Base-by-base conservation (phyloP, 2,888 invertebrate genomes). In the Smittia sp. region DNA sequence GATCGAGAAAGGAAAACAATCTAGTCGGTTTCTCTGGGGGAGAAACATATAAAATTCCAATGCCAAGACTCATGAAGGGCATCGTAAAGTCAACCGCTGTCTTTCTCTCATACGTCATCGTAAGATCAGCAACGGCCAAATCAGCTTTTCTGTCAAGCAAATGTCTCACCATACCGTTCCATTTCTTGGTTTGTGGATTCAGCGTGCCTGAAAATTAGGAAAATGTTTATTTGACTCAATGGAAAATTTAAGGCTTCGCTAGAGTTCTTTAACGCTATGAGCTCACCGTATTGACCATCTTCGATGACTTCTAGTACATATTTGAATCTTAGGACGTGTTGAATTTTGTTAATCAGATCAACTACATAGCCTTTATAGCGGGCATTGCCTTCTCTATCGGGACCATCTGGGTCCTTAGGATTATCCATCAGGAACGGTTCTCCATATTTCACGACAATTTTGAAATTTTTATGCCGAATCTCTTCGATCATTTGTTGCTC, bases 61-160 rank as follows among this genome's bases (percentile, higher is more conserved):
- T 94, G 75, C 94, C 95, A 75, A 98, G 84, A 77, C 94, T 96
- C 94, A 99, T 97, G 83, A 98, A 99, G 0, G 98, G 98, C 84
- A 95, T 95, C 0, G 96, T 94, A 81, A 97, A 97, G 81, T 96
- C 96, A 18, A 95, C 94, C 39, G 89, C 90, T 76, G 89, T 88
- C 77, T 96, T 89, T 73, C 98, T 86, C 74, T 92, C 90, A 80
- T 93, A 94, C 9, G 95, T 99, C 75, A 98, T 97, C 1, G 98
- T 98, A 77, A 99, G 84, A 79, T 98, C 97, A 77, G 96, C 97
- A 74, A 98, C 90, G 0, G 96, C 97, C 76, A 99, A 86, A 81
- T 97, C 96, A 9, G 96, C 96, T 86, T 91, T 91, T 32, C 58
- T 13, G 15, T 73, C 54, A 38, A 73, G 24, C 13, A 73, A 32